Base-by-base conservation (phyloP, 2,113 vertebrate species). In the Orycteropus afer region DNA sequence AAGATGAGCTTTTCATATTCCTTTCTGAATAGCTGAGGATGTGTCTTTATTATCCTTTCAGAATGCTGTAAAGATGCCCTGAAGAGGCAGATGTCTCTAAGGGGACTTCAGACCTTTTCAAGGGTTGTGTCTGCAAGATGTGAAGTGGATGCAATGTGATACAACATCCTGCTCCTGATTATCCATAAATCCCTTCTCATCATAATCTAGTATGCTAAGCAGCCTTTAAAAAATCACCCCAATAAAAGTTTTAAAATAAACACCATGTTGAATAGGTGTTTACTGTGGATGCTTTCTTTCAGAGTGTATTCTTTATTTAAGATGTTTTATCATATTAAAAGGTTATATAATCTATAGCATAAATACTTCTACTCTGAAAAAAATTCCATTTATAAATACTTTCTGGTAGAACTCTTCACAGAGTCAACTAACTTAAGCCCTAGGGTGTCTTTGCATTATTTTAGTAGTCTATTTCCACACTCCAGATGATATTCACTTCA, bases 21-120 rank as follows among this genome's bases (percentile, higher is more conserved):
- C n/a, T 84, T 40, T 49, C 3, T 23, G 29, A 90, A 51, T 89
- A 80, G 84, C 76, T 90, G 57, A 37, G 29, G 18, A 83, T 55
- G 45, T 74, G 12, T 81, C 47, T 78, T 78, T 91, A 55, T 34
- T 57, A 94, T 96, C 34, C 47, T 94, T 93, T 74, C 27, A 78
- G 93, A 97, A 95, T 78, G 80, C 89, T 82, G 53, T 93, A 79
- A 93, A 96, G 95, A 97, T 83, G 59, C n/a, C 71, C 74, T 91
- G 76, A 97, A 97, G 95, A 96, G 82, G 65, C 93, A 97, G 89
- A 93, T 97, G 93, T 95, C 88, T 95, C 88, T 91, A 89, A 97
- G 94, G 9, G 92, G 84, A 95, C 94, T 92, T 88, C 71, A 97
- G 79, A 96, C 59, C 83, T 96, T 94, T 88, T 90, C 8, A 97